A percentile compares a stretch with the other conserved stretches of the same genome.
Conservation (phyloP, 2,113 vertebrate species). For the Sceloporus undulatus region DNA sequence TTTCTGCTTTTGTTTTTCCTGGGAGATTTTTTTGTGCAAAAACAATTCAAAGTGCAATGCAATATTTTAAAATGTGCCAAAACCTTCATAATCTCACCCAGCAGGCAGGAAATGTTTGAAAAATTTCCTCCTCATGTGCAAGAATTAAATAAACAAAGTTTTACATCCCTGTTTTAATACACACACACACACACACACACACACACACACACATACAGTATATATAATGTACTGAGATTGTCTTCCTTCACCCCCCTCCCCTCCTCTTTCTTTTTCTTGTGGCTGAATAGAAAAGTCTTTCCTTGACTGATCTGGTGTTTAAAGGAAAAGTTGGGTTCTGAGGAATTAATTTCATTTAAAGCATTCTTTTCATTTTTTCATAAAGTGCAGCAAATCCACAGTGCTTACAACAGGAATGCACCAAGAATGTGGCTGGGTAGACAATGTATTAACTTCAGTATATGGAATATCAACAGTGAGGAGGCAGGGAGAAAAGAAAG, state of each 20-base stretch:
- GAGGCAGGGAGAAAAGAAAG: neutral
- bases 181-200: too few species aligned
- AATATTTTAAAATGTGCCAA: too few species aligned
- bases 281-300: constrained; percentile 17
- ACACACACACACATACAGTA: too few species aligned
- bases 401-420: constrained; percentile 74
- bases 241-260: too few species aligned
- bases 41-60: too few species aligned
- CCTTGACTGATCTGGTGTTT: constrained; percentile 65
- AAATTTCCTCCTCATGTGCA: too few species aligned
- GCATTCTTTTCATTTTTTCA: constrained; percentile 84
- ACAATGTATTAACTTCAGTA: constrained; percentile 34
- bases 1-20: too few species aligned
- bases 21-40: too few species aligned
- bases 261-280: neutral
- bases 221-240: neutral
- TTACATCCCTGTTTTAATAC: neutral
- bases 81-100: too few species aligned
- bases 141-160: too few species aligned
- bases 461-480: neutral
- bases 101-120: too few species aligned
- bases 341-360: constrained; percentile 81
- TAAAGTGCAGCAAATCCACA: constrained; percentile 81
- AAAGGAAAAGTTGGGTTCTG: constrained; percentile 71
- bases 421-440: constrained; percentile 58